A percentile compares a stretch with the other conserved stretches of the same genome.
These are phyloP conservation scores for Spilogale gracilis DNA, from an alignment of 2,113 vertebrate genomes.

Conservation along the genomic window DNA sequence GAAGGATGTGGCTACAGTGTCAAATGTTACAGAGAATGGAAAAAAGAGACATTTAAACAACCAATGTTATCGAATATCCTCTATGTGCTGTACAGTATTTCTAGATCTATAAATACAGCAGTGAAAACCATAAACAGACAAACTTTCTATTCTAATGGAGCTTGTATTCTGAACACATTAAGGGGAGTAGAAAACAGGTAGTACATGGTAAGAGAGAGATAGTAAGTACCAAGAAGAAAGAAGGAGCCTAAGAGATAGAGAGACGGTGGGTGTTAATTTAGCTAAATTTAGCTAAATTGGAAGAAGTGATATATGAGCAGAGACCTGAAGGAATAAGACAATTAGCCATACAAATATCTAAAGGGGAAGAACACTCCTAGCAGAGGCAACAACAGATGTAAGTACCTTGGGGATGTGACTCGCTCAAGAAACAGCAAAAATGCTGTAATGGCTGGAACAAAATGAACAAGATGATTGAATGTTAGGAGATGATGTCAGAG, in stretches of 20 bases:
- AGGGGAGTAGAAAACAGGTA: background rate
- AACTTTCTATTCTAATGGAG: background rate
- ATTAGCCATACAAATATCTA: background rate
- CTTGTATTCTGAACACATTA: background rate
- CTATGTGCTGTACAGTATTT: background rate
- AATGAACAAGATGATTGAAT: background rate
- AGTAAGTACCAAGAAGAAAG: background rate
- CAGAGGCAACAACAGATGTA: rapidly evolving
- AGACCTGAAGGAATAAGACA: background rate
- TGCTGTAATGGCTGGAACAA: background rate
- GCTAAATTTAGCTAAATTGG: no score
- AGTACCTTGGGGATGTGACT: no score
- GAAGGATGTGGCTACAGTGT: background rate
- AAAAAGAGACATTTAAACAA: background rate
- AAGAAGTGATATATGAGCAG: background rate
- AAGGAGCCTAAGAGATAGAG: background rate
- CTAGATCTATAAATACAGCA: background rate
- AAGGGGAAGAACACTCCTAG: background rate
- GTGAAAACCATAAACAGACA: background rate
- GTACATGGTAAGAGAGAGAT: rapidly evolving
- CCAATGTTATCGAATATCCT: background rate
- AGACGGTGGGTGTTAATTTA: background rate
- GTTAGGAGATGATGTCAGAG: background rate
- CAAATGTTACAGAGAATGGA: background rate
- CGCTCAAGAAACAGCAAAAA: background rate